Evolutionary conservation across 92 coral and sea anemone species (phyloP).

Genomic region (Zoanthus sociatus): DNA sequence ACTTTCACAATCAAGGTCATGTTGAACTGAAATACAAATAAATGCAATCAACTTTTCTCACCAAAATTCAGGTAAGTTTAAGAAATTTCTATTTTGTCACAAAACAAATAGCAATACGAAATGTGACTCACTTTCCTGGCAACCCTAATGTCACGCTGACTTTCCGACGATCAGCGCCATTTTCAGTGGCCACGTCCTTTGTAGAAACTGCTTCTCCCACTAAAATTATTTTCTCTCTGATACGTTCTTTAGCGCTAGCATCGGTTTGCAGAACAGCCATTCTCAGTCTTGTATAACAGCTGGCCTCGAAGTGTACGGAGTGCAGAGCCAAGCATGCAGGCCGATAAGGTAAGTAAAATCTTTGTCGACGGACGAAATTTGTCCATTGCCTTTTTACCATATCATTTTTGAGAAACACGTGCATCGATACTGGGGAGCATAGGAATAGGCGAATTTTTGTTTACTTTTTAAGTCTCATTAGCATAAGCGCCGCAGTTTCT

Average conservation of each 20-base stretch:
- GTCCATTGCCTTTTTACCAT: conserved; percentile 57
- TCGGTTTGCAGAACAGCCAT: not conserved
- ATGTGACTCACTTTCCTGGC: conserved; percentile 1
- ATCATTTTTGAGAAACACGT: conserved; percentile 61
- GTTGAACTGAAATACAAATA: conserved; percentile 2
- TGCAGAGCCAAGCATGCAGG: conserved; percentile 64
- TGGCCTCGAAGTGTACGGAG: conserved; percentile 59
- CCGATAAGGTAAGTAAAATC: too few species aligned
- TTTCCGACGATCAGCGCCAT: conserved; percentile 4
- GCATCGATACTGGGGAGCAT: conserved; percentile 61
- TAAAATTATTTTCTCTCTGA: conserved; percentile 4
- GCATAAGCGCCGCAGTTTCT: too few species aligned
- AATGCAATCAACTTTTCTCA: not conserved
- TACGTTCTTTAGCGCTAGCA: conserved; percentile 6
- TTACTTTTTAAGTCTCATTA: too few species aligned
- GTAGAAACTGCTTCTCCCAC: not conserved
- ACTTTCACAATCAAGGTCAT: not conserved
- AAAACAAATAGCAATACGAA: not conserved
- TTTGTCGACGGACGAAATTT: conserved; percentile 54
- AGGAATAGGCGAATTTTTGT: not conserved
- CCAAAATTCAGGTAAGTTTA: not conserved
- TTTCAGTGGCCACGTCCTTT: not conserved
- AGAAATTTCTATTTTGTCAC: not conserved
- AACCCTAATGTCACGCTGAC: conserved; percentile 15
- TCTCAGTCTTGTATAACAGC: conserved; percentile 37